A percentile compares a stretch with the other conserved stretches of the same genome.
phyloP scores from a whole-genome alignment of 2,797 vertebrate species.

The Hybognathus amarus region DNA sequence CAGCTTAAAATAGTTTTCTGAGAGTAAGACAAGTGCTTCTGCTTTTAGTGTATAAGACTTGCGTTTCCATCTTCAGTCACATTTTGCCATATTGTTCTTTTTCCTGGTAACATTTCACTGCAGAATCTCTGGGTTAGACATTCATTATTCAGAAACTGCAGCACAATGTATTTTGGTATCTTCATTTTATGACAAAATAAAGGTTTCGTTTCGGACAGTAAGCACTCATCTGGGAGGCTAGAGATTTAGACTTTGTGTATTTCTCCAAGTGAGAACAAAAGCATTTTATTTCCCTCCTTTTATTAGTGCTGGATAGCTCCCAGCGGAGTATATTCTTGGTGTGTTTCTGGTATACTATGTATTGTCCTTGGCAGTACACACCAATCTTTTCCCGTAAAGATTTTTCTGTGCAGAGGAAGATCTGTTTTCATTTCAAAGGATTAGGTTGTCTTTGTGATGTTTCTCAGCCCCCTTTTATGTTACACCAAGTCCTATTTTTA shows the following conservation, averaged over 20 bases:
- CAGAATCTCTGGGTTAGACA: conserved; percentile 26
- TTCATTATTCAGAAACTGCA: conserved; percentile 43
- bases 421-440: conserved; percentile 42
- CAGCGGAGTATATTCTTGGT: conserved; percentile 38
- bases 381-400: conserved; percentile 54
- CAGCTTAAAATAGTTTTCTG: conserved; percentile 30
- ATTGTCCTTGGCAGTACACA: conserved; percentile 49
- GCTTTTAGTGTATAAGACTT: conserved; percentile 19
- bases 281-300: conserved; percentile 50
- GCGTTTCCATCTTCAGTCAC: conserved; percentile 27
- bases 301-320: conserved; percentile 48
- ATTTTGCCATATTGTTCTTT: conserved; percentile 7
- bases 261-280: conserved; percentile 47
- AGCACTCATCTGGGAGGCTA: conserved; percentile 43
- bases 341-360: conserved; percentile 47
- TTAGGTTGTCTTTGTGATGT: conserved; percentile 30
- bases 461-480: conserved; percentile 10
- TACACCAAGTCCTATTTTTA: conserved; percentile 12
- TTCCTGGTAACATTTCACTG: conserved; percentile 13
- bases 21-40: neutral
- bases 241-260: conserved; percentile 33
- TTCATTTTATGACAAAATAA: conserved; percentile 48
- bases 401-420: conserved; percentile 26
- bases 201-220: conserved; percentile 50
- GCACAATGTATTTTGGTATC: conserved; percentile 29